Conservation (phyloP, 2,797 vertebrate species). For the Leptodactylus fallax region DNA sequence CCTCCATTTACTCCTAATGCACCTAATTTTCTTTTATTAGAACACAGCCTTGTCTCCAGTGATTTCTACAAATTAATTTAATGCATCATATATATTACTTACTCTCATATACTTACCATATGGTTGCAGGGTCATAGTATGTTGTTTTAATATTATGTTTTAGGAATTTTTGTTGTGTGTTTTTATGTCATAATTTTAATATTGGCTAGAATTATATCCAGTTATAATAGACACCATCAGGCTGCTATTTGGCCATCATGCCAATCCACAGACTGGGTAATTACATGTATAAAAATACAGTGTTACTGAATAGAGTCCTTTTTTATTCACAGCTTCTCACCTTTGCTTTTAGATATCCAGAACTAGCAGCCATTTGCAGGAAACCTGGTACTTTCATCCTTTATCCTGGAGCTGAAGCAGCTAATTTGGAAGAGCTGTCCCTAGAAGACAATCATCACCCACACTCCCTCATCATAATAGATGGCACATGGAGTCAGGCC, state of each 20-base stretch:
- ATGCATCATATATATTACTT: not conserved
- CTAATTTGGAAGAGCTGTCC: conserved; percentile 87
- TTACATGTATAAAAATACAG: not conserved
- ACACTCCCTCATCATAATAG: conserved; percentile 90
- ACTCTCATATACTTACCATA: not conserved
- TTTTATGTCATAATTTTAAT: not conserved
- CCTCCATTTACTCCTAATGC: not conserved
- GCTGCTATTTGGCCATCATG: not conserved
- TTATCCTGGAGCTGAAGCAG: conserved; percentile 90
- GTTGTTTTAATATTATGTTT: not conserved
- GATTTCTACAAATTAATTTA: not conserved
- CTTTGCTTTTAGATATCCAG: conserved; percentile 82
- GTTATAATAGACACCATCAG: no score
- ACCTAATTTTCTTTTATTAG: not conserved
- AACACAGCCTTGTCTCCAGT: not conserved
- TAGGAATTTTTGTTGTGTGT: not conserved
- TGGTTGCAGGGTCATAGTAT: not conserved
- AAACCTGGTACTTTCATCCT: conserved; percentile 87
- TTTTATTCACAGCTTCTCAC: conserved; percentile 40
- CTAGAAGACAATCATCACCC: conserved; percentile 72
- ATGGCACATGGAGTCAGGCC: conserved; percentile 98
- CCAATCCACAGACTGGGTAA: not conserved
- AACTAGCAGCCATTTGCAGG: conserved; percentile 88
- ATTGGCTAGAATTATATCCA: not conserved
- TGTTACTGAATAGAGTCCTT: not conserved